Evolutionary conservation across 1,140 invertebrate species (phyloP).

Genomic region (Sarcophaga peregrina): DNA sequence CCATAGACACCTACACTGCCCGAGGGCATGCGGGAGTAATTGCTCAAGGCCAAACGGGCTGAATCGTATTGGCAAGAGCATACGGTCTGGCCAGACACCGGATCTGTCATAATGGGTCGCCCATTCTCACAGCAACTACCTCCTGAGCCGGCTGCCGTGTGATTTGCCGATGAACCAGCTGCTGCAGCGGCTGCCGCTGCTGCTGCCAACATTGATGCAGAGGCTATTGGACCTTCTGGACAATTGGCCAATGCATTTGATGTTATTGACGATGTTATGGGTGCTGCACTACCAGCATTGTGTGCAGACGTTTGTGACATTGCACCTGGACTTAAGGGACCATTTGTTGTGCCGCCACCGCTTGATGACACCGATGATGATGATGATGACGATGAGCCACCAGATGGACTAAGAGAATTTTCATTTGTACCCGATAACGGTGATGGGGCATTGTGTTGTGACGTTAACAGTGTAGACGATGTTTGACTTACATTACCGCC

Average conservation of each 20-base stretch:
- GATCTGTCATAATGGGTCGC: constrained; percentile 93
- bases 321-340: constrained; percentile 78
- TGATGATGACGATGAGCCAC: constrained; percentile 69
- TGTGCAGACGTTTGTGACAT: constrained; percentile 73
- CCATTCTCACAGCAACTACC: constrained; percentile 87
- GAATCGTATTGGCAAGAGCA: constrained; percentile 96
- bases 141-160: constrained; percentile 60
- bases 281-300: constrained; percentile 49
- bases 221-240: neutral
- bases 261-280: constrained; percentile 47
- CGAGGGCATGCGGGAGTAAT: constrained; percentile 77
- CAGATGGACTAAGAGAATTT: constrained; percentile 72
- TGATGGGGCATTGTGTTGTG: constrained; percentile 49
- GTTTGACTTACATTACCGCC: constrained; percentile 46
- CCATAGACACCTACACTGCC: constrained; percentile 77
- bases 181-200: constrained; percentile 40
- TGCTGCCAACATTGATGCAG: constrained; percentile 48
- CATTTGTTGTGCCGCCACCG: constrained; percentile 66
- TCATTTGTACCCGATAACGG: constrained; percentile 71
- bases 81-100: constrained; percentile 91
- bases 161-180: constrained; percentile 45
- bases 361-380: neutral
- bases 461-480: constrained; percentile 20
- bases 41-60: constrained; percentile 76
- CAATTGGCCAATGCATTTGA: constrained; percentile 9